Conservation (phyloP, 1,140 invertebrate genomes). For the Leucophenga varia region DNA sequence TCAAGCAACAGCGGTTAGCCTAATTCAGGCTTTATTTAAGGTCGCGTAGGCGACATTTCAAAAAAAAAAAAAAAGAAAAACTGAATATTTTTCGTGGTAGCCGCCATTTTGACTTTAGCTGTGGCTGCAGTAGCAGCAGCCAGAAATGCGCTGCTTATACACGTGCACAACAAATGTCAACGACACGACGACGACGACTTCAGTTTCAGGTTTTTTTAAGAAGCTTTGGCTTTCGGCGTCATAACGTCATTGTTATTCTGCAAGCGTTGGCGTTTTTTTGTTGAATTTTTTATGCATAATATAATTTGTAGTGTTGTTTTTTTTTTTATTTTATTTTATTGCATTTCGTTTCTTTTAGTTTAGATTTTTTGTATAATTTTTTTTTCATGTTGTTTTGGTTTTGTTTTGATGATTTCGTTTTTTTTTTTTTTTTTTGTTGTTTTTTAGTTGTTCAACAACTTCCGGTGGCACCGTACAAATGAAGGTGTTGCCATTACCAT, state of each 20-base stretch:
- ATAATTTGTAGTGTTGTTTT: neutral
- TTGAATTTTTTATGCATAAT: slow-evolving; percentile 49
- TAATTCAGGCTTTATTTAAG: neutral
- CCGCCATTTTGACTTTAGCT: slow-evolving; percentile 3
- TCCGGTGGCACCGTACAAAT: slow-evolving; percentile 1
- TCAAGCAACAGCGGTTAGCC: neutral
- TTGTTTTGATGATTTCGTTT: no score
- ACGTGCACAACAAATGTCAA: no score
- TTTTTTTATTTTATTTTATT: slow-evolving; percentile 3
- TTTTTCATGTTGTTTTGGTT: no score
- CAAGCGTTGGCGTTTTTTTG: slow-evolving; percentile 21
- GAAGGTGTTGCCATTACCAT: slow-evolving; percentile 2
- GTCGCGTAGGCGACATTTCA: slow-evolving; percentile 27
- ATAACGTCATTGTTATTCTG: neutral
- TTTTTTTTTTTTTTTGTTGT: slow-evolving; percentile 6
- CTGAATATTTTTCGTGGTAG: slow-evolving; percentile 11
- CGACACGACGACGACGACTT: no score
- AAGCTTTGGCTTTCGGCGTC: no score
- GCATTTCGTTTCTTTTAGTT: no score
- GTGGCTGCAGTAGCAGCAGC: no score
- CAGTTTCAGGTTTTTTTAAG: no score
- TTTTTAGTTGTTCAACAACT: slow-evolving; percentile 12
- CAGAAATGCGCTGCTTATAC: no score
- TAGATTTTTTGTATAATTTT: no score
- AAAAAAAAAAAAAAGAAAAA: no score